Evolutionary conservation across 2,797 vertebrate genomes (phyloP), one percentile per base, ranked within the genome.

Genomic region (Sebastes iracundus): DNA sequence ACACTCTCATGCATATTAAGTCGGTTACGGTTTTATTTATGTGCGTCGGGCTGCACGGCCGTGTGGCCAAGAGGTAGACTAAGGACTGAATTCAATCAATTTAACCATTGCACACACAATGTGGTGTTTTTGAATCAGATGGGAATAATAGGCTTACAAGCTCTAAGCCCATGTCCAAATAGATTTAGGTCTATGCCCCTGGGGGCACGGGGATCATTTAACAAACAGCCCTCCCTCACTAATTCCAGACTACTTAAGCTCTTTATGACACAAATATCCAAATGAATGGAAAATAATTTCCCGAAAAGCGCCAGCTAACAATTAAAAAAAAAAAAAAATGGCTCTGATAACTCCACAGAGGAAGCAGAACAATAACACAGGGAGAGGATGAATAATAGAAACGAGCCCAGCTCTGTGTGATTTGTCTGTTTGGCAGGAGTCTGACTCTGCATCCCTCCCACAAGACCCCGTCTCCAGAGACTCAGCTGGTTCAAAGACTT

Each of bases 141-240:
- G 94, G 88, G 87, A 92, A 94, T 95, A 94, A 96, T 94, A 93
- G 90, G 94, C 94, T 95, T 95, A 95, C 93, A 95, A 80, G 76
- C 85, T 72, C 83, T 95, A 94, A 96, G 88, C 92, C 85, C 69
- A 86, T 93, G 90, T 95, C 94, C 91, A 93, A 94, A 95, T 90
- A 92, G 91, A 94, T 94, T 94, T 94, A 90, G 90, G 93, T 92
- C 90, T 86, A 60, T 61, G 86, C 83, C 91, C 81, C 83, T 46
- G 79, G 60, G 89, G 93, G 86, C 89, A 90, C 23, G 49, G 78
- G 74, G 92, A 95, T 92, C 91, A 91, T 89, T 93, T 90, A 92
- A 90, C 90, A 92, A 94, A 92, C 90, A 90, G 81, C 80, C 87
- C 60, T 25, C 32, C 64, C 63, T 63, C 79, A 75, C 64, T 86